Conservation (phyloP, 2,888 invertebrate species). For the Zaprionus lineosus region DNA sequence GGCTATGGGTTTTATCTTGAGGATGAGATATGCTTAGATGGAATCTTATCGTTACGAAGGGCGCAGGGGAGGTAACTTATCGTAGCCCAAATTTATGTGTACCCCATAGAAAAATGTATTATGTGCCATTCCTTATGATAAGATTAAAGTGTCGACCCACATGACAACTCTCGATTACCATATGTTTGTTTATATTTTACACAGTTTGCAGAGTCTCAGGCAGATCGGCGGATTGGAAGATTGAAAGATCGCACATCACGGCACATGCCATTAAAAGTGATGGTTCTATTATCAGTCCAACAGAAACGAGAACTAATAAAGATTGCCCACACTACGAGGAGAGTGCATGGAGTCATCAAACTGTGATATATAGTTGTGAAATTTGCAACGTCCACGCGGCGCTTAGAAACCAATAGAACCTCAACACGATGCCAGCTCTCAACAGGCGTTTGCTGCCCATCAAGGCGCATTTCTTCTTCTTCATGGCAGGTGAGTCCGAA, state of each 20-base stretch:
- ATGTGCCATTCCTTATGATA: no score
- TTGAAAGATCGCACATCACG: neutral
- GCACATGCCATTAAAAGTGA: conserved; percentile 21
- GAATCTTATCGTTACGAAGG: no score
- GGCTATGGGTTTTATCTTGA: no score
- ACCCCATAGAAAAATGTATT: no score
- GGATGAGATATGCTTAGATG: no score
- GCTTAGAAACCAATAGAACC: neutral
- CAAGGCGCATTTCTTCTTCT: conserved; percentile 94
- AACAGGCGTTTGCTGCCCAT: conserved; percentile 89
- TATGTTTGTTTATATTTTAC: neutral
- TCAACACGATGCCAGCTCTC: conserved; percentile 85
- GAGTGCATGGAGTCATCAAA: conserved; percentile 37
- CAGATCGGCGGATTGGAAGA: neutral
- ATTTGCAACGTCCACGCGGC: neutral
- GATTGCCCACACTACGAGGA: conserved; percentile 36
- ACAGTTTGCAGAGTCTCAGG: neutral
- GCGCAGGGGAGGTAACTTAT: no score
- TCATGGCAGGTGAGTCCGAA: conserved; percentile 89
- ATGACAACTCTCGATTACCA: conserved; percentile 27
- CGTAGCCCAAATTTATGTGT: no score
- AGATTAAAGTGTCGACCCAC: no score
- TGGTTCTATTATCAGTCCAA: conserved; percentile 44
- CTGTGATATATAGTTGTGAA: conserved; percentile 60
- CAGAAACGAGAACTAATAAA: conserved; percentile 20